Percentiles rank a stretch among this genome's conserved stretches.
phyloP scores from a whole-genome alignment of 2,797 vertebrate genomes.

The Macropodus opercularis region DNA sequence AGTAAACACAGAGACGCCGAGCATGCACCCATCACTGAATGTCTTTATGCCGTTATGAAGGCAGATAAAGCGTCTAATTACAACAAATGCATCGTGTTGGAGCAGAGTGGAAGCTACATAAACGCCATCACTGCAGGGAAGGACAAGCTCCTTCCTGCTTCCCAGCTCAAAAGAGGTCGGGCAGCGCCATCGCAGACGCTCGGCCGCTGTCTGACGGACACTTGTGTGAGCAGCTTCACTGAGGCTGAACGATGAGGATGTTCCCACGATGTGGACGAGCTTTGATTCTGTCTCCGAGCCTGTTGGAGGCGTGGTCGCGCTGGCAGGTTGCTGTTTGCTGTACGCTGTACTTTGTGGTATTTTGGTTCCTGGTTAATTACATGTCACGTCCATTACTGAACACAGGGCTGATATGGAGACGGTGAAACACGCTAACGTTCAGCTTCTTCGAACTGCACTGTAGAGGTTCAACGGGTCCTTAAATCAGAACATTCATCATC shows the following conservation, averaged over 20 bases:
- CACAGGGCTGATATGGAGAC: not conserved
- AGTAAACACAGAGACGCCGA: too few relatives aligned
- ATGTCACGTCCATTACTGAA: not conserved
- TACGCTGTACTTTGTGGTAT: not conserved
- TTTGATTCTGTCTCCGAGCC: not conserved
- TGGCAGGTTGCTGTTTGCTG: not conserved
- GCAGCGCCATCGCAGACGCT: too few relatives aligned
- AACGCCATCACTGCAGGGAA: too few relatives aligned
- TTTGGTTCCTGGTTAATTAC: not conserved
- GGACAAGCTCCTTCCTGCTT: too few relatives aligned
- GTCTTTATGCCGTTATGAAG: too few relatives aligned
- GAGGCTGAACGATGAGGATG: not conserved
- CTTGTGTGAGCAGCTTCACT: not conserved
- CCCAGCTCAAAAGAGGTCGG: too few relatives aligned
- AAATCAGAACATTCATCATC: too few relatives aligned
- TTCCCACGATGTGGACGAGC: constrained; percentile 12
- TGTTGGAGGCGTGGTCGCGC: not conserved
- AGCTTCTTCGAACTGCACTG: too few relatives aligned
- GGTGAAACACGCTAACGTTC: too few relatives aligned
- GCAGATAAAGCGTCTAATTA: too few relatives aligned
- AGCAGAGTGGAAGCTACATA: not conserved
- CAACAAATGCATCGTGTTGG: not conserved
- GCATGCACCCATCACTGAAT: too few relatives aligned
- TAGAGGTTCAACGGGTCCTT: too few relatives aligned
- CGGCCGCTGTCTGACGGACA: not conserved